Conservation (phyloP, 2,888 invertebrate species). For the Icerya purchasi region DNA sequence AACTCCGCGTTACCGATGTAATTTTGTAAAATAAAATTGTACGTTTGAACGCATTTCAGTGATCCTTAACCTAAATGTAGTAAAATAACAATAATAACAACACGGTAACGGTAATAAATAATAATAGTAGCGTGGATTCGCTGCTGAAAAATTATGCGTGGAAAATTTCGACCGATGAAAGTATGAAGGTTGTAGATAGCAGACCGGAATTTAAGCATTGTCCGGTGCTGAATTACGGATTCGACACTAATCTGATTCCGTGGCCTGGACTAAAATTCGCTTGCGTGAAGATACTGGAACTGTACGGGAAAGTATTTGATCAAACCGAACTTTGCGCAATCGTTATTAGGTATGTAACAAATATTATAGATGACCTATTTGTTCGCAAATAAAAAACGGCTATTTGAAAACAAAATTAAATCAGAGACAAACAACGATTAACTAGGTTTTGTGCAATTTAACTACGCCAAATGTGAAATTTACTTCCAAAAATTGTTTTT, state of each 20-base stretch:
- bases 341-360: conserved; percentile 46
- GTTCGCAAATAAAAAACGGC: too few relatives aligned
- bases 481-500: background rate
- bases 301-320: conserved; percentile 73
- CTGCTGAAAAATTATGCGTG: too few relatives aligned
- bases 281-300: conserved; percentile 58
- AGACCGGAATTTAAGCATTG: conserved; percentile 18
- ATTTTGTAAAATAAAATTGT: too few relatives aligned
- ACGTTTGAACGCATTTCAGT: background rate
- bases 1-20: too few relatives aligned
- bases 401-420: too few relatives aligned
- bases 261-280: conserved; percentile 71
- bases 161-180: too few relatives aligned
- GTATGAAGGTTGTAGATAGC: conserved; percentile 9
- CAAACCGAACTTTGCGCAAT: conserved; percentile 55
- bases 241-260: conserved; percentile 34
- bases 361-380: too few relatives aligned
- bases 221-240: conserved; percentile 29
- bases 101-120: background rate
- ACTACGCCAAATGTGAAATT: background rate
- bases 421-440: too few relatives aligned
- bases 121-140: background rate
- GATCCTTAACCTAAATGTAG: background rate
- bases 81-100: background rate
- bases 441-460: background rate